Base-by-base conservation (phyloP, 2,797 vertebrate genomes). In the Neostethus bicornis region DNA sequence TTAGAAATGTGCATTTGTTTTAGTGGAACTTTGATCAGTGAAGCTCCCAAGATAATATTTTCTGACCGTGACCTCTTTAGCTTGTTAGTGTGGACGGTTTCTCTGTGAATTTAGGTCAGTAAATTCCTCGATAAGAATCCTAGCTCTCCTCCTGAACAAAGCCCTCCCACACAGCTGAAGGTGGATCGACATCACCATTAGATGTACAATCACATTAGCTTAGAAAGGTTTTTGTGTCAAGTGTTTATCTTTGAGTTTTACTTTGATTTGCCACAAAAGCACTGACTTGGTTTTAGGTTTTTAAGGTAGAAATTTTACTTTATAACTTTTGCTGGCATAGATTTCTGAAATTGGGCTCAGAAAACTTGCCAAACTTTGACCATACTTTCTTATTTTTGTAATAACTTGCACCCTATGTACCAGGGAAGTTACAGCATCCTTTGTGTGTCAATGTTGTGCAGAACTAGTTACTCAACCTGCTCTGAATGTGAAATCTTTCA, bases 81-180 rank as follows among this genome's bases (percentile, higher is more conserved):
- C 16, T 28, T 28, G 26, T 68, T 52, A 20, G 54, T 68, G 49
- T 44, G 50, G 59, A 66, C 25, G 25, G 5, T 1, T 29, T 47
- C 29, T 70, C 55, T 54, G 47, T 59, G 58, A 75, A 86, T 84
- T 73, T 84, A 85, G 83, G 84, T 88, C 83, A 84, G 52, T 2
- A 13, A 56, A 69, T 75, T 50, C 70, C 69, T 59, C 79, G 80
- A 88, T 83, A 85, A 85, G 70, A 81, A 75, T 81, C 60, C 25
- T 83, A 85, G 81, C 32, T 46, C 75, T 48, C 37, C 54, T 77
- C 63, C 54, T 66, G 14, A 41, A 56, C 54, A 44, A 1, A 52
- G 6, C 47, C 45, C 21, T 65, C 44, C 43, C 25, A 21, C 48
- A 24, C 31, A 35, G 2, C 23, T 46, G 26, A 58, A 37, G 11